Evolutionary conservation across 1,140 invertebrate genomes (phyloP), one percentile per base, ranked within the genome.

Genomic region (Drosophila elegans): DNA sequence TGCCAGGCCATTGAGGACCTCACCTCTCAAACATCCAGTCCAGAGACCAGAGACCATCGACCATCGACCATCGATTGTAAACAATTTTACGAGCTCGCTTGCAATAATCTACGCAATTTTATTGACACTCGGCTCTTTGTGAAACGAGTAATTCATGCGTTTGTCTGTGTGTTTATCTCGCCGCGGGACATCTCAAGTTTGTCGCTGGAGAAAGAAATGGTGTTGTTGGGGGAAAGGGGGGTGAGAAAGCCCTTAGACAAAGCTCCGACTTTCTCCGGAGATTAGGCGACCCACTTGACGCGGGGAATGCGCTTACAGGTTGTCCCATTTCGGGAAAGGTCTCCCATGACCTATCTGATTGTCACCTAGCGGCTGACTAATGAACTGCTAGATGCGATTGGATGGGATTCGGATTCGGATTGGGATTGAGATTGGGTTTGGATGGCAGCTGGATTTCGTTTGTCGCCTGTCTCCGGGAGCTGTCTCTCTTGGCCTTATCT

Each of bases 91-190:
- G 84, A 90, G 85, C 80, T 84, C 85, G 80, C 55, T 44, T 66
- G 77, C 80, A 90, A 89, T 89, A 89, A 89, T 84, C 84, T 89
- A 84, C 72, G 84, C 84, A 90, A 89, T 89, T 89, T 89, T 89
- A 89, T 89, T 84, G 84, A 89, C 84, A 88, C 84, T 83, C 75
- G 61, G 63, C 72, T 79, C 75, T 82, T 78, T 88, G 83, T 75
- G 72, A 75, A 44, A 32, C 60, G 60, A 63, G 68, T 77, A 85
- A 85, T 77, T 84, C 76, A 80, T 72, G 73, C 60, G 71, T 75
- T 80, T 75, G 57, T 80, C 73, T 75, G 72, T 72, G 73, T 56
- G 71, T 63, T 80, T 75, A 64, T 80, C 73, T 56, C 80, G 49
- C 80, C 51, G 80, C 80, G 62, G 80, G 80, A 52, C 63, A 84